Evolutionary conservation across 2,113 vertebrate genomes (phyloP).

Genomic region (Brachypteracias leptosomus): DNA sequence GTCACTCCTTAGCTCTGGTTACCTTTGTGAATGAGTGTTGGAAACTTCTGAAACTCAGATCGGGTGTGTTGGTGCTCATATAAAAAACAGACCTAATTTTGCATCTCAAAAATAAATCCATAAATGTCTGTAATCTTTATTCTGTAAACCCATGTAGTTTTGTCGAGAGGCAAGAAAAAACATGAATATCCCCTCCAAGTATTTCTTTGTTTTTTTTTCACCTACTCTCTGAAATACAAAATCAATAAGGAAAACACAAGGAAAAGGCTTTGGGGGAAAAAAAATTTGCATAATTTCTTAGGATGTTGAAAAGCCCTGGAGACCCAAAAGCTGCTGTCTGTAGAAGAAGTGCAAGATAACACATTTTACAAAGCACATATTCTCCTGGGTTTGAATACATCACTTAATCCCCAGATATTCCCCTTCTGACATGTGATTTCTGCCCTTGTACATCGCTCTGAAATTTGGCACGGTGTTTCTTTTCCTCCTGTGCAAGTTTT

Average conservation of each 20-base stretch:
- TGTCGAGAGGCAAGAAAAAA: not conserved
- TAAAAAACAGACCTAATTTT: not conserved
- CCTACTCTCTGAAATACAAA: not conserved
- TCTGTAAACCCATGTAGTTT: not conserved
- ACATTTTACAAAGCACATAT: not conserved
- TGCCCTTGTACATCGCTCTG: not conserved
- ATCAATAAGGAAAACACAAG: not conserved
- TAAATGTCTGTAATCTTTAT: not conserved
- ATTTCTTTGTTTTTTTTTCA: not conserved
- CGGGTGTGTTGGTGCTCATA: accelerated
- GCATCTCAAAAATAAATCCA: not conserved
- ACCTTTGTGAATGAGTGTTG: not conserved
- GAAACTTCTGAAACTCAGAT: not conserved
- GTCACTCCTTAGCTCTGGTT: not conserved
- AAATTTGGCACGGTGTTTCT: not conserved
- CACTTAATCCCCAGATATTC: not conserved
- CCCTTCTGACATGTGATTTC: not conserved
- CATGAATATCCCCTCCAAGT: not conserved
- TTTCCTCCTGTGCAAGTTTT: not conserved
- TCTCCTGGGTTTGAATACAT: not conserved
- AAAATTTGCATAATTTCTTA: not conserved
- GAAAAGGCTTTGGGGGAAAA: not conserved
- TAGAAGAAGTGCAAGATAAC: not conserved
- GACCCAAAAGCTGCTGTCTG: not conserved
- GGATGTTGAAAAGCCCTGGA: not conserved